A percentile compares a stretch with the other conserved stretches of the same genome.
phyloP scores from a whole-genome alignment of 2,888 invertebrate species.

The Carabus problematicus region DNA sequence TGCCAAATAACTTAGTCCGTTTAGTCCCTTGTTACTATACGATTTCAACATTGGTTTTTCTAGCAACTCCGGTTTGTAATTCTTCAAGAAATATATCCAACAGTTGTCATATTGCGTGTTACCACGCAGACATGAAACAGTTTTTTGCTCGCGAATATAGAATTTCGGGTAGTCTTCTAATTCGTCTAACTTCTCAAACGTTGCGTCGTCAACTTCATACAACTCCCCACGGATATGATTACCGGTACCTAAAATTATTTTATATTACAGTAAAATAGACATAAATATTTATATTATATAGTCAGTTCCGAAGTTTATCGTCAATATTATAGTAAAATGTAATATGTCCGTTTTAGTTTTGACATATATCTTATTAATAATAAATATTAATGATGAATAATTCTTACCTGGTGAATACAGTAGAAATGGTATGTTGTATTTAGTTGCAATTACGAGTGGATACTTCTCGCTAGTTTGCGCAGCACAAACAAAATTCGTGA shows the following conservation, averaged over 20 bases:
- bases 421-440: conserved; percentile 90
- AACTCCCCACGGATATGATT: conserved; percentile 78
- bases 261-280: too few relatives aligned
- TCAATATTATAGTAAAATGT: not conserved
- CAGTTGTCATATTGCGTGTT: conserved; percentile 61
- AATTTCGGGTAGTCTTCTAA: conserved; percentile 85
- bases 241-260: conserved; percentile 52
- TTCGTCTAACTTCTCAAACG: conserved; percentile 77
- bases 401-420: conserved; percentile 72
- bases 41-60: conserved; percentile 64
- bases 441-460: conserved; percentile 86
- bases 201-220: conserved; percentile 79
- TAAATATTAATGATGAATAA: too few relatives aligned
- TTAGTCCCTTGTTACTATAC: conserved; percentile 71
- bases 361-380: too few relatives aligned
- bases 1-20: conserved; percentile 74
- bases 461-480: conserved; percentile 75
- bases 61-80: conserved; percentile 70
- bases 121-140: conserved; percentile 57
- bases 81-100: conserved; percentile 84
- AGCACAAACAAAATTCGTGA: conserved; percentile 68
- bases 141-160: conserved; percentile 74
- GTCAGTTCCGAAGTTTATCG: too few relatives aligned
- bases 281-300: too few relatives aligned
- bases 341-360: too few relatives aligned